Percentiles rank a stretch among this genome's conserved stretches.
These are phyloP conservation scores for Meriones unguiculatus DNA, from an alignment of 2,113 vertebrate genomes.

Conservation along the genomic window DNA sequence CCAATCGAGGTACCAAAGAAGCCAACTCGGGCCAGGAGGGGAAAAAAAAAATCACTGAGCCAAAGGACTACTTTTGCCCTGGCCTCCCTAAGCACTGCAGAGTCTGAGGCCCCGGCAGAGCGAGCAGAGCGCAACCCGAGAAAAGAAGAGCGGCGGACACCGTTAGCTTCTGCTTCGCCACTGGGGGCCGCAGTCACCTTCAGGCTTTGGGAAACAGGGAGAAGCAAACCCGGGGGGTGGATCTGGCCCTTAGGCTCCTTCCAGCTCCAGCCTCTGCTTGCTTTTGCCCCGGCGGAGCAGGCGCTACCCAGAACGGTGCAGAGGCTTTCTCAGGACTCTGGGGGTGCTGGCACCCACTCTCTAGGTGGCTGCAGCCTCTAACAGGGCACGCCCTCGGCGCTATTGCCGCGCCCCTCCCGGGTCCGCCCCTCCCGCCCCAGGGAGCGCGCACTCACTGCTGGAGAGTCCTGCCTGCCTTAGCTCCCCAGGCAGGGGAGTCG, in stretches of 20 bases:
- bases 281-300: neutral
- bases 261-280: constrained; percentile 61
- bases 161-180: neutral
- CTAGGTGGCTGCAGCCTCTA: neutral
- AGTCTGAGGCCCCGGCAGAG: neutral
- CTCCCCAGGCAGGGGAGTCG: neutral
- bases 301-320: neutral
- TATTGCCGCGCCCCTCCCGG: constrained; percentile 52
- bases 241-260: neutral
- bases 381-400: constrained; percentile 33
- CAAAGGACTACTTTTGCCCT: neutral
- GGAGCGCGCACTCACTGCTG: constrained; percentile 32
- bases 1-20: constrained; percentile 34
- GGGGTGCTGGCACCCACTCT: constrained; percentile 50
- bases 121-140: neutral
- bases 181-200: constrained; percentile 78
- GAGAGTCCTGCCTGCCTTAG: constrained; percentile 5
- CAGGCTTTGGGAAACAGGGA: neutral
- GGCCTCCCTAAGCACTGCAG: constrained; percentile 27
- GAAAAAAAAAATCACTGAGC: constrained; percentile 11
- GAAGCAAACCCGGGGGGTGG: neutral
- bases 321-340: neutral
- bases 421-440: neutral
- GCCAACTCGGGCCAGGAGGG: neutral
- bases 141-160: neutral